These are phyloP conservation scores for Dyspetes luteomarginatus DNA, from an alignment of 2,888 invertebrate genomes.

Conservation along the genomic window DNA sequence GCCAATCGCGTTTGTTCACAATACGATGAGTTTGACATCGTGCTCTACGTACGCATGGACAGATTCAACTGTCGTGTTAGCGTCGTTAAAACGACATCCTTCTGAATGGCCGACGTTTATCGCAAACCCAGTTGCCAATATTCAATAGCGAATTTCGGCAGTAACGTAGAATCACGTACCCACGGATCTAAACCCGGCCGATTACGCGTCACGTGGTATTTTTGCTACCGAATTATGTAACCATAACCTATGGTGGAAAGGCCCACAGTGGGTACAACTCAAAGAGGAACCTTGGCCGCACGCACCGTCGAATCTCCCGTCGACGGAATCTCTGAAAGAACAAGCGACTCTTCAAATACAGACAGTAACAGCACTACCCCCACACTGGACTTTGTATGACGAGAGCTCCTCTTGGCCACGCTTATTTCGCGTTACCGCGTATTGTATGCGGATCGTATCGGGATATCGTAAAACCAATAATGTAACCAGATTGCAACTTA, in stretches of 20 bases:
- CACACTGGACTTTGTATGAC: not conserved
- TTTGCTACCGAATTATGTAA: conserved; percentile 54
- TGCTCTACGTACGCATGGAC: conserved; percentile 49
- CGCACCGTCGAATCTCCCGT: not conserved
- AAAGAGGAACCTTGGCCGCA: too few relatives aligned
- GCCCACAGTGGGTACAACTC: conserved; percentile 65
- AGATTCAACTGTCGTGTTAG: conserved; percentile 69
- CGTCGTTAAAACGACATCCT: conserved; percentile 68
- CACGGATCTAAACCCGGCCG: conserved; percentile 73
- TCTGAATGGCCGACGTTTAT: conserved; percentile 64
- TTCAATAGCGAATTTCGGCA: conserved; percentile 67
- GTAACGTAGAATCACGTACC: conserved; percentile 71
- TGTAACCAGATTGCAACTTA: not conserved
- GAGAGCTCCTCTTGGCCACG: conserved; percentile 43
- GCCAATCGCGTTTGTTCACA: not conserved
- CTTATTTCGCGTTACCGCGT: not conserved
- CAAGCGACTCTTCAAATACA: too few relatives aligned
- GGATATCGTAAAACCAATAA: too few relatives aligned
- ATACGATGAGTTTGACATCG: not conserved
- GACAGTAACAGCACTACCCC: conserved; percentile 63
- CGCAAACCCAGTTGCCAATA: conserved; percentile 73
- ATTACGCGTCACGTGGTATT: conserved; percentile 73
- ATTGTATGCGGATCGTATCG: too few relatives aligned
- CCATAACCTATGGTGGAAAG: conserved; percentile 65
- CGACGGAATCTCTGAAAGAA: too few relatives aligned